These are phyloP conservation scores for Dexiosoma caninum DNA, from an alignment of 2,888 invertebrate genomes.

Conservation along the genomic window DNA sequence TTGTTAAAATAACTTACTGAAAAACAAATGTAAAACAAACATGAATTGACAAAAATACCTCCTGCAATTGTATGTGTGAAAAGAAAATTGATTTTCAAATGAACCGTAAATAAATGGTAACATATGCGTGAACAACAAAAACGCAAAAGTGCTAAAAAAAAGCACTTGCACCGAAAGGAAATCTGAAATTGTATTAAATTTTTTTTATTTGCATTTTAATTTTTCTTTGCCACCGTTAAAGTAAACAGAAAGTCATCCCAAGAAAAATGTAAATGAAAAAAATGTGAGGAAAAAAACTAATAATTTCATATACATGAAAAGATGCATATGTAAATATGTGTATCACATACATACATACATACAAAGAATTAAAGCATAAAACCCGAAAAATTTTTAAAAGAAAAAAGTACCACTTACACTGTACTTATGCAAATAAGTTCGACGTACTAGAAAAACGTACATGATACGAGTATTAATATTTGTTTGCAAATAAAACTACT, in stretches of 20 bases:
- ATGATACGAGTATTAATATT: conserved; percentile 44
- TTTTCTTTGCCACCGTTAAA: not conserved
- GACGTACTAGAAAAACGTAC: conserved; percentile 23
- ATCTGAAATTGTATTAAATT: conserved; percentile 10
- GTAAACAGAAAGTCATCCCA: conserved; percentile 16
- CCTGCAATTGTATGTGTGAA: conserved; percentile 50
- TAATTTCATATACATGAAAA: conserved; percentile 15
- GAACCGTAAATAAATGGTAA: conserved; percentile 72
- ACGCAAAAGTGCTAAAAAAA: conserved; percentile 50
- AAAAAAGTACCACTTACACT: conserved; percentile 45
- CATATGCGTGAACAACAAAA: conserved; percentile 65
- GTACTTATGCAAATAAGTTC: conserved; percentile 53
- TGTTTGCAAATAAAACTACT: conserved; percentile 44
- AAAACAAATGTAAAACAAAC: not conserved
- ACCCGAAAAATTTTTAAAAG: conserved; percentile 10
- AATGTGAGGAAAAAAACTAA: conserved; percentile 17
- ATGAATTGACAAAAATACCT: not conserved
- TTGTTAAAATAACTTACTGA: conserved; percentile 6
- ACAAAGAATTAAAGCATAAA: conserved; percentile 10
- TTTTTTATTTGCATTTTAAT: not conserved
- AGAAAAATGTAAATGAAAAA: conserved; percentile 36
- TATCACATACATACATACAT: not conserved
- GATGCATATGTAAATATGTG: not conserved
- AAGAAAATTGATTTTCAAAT: conserved; percentile 68
- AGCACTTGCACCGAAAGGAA: conserved; percentile 23